Conservation (phyloP, 1,140 invertebrate genomes). For the Paraescarpia echinospica region DNA sequence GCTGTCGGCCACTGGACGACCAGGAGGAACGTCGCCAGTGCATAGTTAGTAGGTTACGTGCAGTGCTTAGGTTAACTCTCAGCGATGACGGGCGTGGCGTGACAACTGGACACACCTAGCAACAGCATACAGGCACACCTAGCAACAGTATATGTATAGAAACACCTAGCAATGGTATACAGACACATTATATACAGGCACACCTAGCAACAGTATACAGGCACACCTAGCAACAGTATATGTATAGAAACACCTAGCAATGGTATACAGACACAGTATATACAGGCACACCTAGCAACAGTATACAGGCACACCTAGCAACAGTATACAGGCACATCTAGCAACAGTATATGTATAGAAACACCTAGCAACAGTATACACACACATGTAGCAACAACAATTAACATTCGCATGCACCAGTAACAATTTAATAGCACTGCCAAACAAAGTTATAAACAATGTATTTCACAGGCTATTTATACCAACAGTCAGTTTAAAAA, state of each 20-base stretch:
- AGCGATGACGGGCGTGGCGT: not conserved
- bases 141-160: too few species aligned
- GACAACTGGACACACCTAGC: not conserved
- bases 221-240: too few species aligned
- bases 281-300: not conserved
- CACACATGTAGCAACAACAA: too few species aligned
- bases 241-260: too few species aligned
- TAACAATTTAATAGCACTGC: not conserved
- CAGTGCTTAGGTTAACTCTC: not conserved
- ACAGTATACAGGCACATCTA: too few species aligned
- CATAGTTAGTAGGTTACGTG: not conserved
- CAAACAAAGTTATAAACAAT: not conserved
- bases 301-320: not conserved
- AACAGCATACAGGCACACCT: not conserved
- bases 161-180: too few species aligned
- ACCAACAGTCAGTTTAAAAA: not conserved
- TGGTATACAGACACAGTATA: not conserved
- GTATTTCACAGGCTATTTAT: not conserved
- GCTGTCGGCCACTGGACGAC: not conserved
- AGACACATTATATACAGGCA: too few species aligned
- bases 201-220: too few species aligned
- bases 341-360: too few species aligned
- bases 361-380: too few species aligned
- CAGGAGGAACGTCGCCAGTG: not conserved
- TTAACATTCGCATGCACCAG: not conserved